A percentile compares a stretch with the other conserved stretches of the same genome.
Conservation (phyloP, 2,888 invertebrate genomes). For the Hybos culiciformis region DNA sequence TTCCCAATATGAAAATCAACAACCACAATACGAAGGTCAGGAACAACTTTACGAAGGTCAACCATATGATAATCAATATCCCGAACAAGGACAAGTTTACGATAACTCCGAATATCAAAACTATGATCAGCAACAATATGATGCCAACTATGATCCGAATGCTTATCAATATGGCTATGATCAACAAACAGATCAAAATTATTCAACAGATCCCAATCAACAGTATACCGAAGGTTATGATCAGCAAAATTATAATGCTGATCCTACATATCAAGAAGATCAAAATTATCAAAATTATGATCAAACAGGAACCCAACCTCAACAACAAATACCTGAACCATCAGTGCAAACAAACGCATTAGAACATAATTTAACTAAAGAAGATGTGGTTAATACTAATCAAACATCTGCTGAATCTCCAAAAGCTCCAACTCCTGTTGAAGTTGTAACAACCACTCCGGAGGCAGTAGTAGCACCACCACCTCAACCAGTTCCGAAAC, state of each 20-base stretch:
- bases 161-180: constrained; percentile 31
- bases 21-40: not conserved
- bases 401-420: constrained; percentile 7
- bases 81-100: constrained; percentile 22
- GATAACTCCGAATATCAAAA: constrained; percentile 25
- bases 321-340: not conserved
- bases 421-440: not conserved
- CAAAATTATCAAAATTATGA: constrained; percentile 13
- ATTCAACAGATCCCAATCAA: constrained; percentile 20
- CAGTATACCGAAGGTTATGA: constrained; percentile 17
- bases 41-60: not conserved
- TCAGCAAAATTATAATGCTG: constrained; percentile 16
- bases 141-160: constrained; percentile 24
- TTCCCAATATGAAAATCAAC: not conserved
- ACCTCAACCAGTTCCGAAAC: constrained; percentile 1
- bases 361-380: not conserved
- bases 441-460: constrained; percentile 4
- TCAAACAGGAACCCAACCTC: constrained; percentile 6
- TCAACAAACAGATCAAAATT: constrained; percentile 21
- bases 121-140: constrained; percentile 26
- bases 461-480: not conserved
- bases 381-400: not conserved
- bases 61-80: not conserved
- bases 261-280: constrained; percentile 3
- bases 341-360: not conserved